Conservation (phyloP, 2,113 vertebrate species). For the Mormyrus iriodes region DNA sequence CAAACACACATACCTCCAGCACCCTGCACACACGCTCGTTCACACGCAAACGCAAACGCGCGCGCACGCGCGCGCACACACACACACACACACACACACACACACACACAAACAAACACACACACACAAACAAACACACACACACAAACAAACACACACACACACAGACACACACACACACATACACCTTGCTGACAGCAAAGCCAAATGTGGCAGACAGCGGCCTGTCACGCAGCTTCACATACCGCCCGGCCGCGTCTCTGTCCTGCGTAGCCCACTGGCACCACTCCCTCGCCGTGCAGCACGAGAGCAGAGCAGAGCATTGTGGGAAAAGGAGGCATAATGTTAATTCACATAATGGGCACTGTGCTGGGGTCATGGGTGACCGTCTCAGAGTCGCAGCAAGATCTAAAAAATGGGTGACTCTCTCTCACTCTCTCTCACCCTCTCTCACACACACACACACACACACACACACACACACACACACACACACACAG, state of each 20-base stretch:
- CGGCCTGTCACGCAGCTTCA: constrained; percentile 21
- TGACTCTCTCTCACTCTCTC: neutral
- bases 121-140: too few relatives aligned
- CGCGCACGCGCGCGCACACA: too few relatives aligned
- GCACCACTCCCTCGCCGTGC: neutral
- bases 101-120: too few relatives aligned
- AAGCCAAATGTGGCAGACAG: neutral
- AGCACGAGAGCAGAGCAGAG: neutral
- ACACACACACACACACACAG: neutral
- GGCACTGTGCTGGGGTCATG: neutral
- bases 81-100: too few relatives aligned
- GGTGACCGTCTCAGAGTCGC: neutral
- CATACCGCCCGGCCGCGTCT: constrained; percentile 43
- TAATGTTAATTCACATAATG: neutral
- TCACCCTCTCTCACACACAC: neutral
- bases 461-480: neutral
- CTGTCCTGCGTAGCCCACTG: constrained; percentile 29
- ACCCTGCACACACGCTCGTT: too few relatives aligned
- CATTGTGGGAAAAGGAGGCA: constrained; percentile 16
- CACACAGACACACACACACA: neutral
- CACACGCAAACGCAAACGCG: too few relatives aligned
- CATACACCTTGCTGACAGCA: neutral
- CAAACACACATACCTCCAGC: too few relatives aligned
- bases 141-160: neutral
- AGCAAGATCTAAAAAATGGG: constrained; percentile 2